Evolutionary conservation across 2,888 invertebrate species (phyloP), one percentile per base, ranked within the genome.

Genomic region (Eilema depressum): DNA sequence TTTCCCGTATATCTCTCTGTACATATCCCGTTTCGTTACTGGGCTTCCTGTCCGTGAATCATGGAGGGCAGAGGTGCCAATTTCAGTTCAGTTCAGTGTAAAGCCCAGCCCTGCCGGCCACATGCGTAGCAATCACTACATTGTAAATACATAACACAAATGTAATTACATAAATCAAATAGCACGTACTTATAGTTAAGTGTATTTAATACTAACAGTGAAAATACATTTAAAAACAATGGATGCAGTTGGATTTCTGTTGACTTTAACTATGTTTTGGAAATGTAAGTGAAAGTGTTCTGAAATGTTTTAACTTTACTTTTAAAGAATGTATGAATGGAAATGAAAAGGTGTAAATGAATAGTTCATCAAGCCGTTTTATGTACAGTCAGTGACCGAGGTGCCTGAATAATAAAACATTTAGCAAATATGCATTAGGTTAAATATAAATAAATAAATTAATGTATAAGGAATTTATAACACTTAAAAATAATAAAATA

Each of bases 41-140:
- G 88, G 79, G 86, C 82, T 86, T 89, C 88, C 92, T 91, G 92
- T 92, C 93, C 92, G 92, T 94, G 94, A 95, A 90, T 94, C 94
- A 94, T 89, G 86, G 69, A 85, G 86, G 84, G 88, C 82, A 81
- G 84, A 81, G 85, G 84, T 84, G 87, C 86, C 88, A 86, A 87
- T 90, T 90, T 88, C 92, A 92, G 91, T 92, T 84, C 86, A 85
- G 86, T 92, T 84, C 86, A 85, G 86, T 85, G 86, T 85, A 81
- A 86, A 85, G 83, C 87, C 84, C 86, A 85, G 83, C 87, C 84
- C 86, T 85, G 85, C 81, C 83, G 84, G 85, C 86, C 88, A 84
- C 85, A 88, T 84, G 88, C 83, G 85, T 82, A 77, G 81, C 82
- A 81, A 81, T 82, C 85, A 85, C 81, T 83, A 79, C 79, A 76